phyloP scores from a whole-genome alignment of 2,797 vertebrate species.

The Lates japonicus region DNA sequence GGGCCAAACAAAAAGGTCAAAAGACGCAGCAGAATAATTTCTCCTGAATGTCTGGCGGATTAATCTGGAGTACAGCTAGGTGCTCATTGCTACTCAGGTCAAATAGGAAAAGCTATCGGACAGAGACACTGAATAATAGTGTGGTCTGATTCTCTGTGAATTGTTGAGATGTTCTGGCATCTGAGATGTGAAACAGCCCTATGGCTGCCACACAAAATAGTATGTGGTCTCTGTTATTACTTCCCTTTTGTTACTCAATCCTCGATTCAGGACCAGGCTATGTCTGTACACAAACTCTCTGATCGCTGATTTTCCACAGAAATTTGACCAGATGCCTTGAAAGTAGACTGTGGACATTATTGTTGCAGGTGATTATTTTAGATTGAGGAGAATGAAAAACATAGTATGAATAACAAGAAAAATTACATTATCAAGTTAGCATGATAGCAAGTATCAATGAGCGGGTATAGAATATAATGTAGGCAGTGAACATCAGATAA shows the following conservation, averaged over 20 bases:
- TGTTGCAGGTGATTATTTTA: slow-evolving; percentile 41
- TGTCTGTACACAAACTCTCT: slow-evolving; percentile 19
- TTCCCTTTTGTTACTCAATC: slow-evolving; percentile 56
- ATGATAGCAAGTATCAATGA: not conserved
- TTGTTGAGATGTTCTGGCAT: slow-evolving; percentile 56
- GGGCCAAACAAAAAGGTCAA: slow-evolving; percentile 66
- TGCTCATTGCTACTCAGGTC: slow-evolving; percentile 46
- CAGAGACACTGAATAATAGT: slow-evolving; percentile 64
- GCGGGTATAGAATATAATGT: not conserved
- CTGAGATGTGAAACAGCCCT: slow-evolving; percentile 51
- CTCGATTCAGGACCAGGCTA: slow-evolving; percentile 46
- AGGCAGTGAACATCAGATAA: slow-evolving; percentile 7
- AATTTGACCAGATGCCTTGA: slow-evolving; percentile 28
- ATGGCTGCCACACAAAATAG: slow-evolving; percentile 33
- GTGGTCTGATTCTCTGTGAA: slow-evolving; percentile 51
- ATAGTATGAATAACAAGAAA: not conserved
- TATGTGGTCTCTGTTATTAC: slow-evolving; percentile 47
- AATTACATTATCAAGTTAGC: slow-evolving; percentile 13
- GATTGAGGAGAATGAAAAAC: slow-evolving; percentile 4
- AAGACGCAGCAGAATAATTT: slow-evolving; percentile 45
- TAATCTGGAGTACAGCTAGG: slow-evolving; percentile 26
- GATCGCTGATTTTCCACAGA: slow-evolving; percentile 29
- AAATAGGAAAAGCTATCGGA: slow-evolving; percentile 32
- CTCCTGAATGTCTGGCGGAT: slow-evolving; percentile 53
- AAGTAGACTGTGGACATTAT: slow-evolving; percentile 29